These are phyloP conservation scores for Autographa pulchrina DNA, from an alignment of 2,888 invertebrate genomes.

Conservation along the genomic window DNA sequence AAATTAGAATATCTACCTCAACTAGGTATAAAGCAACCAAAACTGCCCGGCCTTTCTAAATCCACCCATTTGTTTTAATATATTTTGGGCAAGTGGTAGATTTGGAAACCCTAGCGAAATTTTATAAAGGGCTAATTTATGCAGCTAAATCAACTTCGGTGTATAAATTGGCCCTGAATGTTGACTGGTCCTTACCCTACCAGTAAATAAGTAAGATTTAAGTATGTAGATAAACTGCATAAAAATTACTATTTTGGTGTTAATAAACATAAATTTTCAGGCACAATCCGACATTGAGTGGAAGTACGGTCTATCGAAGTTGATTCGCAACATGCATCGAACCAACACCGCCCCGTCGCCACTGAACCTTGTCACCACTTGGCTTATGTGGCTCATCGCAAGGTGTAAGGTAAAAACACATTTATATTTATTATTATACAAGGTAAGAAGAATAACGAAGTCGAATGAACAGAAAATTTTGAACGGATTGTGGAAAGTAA, in stretches of 20 bases:
- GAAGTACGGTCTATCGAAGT: conserved; percentile 99
- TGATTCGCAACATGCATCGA: conserved; percentile 99
- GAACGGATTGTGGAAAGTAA: background rate
- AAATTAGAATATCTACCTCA: no score
- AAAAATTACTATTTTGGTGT: background rate
- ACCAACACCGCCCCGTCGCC: conserved; percentile 99
- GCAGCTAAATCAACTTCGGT: no score
- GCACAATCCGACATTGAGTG: conserved; percentile 99
- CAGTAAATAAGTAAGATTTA: no score
- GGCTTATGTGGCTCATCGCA: conserved; percentile 96
- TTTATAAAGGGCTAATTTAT: no score
- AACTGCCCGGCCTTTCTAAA: no score
- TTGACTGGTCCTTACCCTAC: no score
- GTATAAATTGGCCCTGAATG: no score
- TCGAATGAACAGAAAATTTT: background rate
- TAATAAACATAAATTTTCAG: conserved; percentile 83
- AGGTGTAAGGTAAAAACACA: conserved; percentile 91
- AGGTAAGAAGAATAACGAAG: background rate
- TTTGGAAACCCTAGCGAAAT: no score
- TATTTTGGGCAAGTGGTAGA: no score
- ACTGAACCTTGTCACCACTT: conserved; percentile 98
- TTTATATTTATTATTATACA: background rate
- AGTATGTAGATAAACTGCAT: no score
- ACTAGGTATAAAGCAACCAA: no score
- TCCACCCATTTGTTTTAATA: no score